Conservation (phyloP, 2,888 invertebrate species). For the Eurois occulta region DNA sequence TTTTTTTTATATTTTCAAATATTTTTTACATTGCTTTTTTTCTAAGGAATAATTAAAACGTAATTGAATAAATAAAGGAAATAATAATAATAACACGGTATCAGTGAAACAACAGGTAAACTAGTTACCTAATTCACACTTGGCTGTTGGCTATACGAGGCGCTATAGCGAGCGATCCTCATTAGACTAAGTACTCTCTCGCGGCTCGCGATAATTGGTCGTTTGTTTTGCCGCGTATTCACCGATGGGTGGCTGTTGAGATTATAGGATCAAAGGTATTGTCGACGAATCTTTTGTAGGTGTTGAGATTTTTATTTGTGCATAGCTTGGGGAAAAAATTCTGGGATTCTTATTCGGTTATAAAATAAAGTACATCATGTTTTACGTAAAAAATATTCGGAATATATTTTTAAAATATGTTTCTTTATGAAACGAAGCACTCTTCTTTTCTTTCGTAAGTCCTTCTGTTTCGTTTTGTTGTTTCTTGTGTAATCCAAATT, state of each 20-base stretch:
- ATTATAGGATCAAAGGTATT: constrained; percentile 9
- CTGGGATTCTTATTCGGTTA: background rate
- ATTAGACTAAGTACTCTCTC: constrained; percentile 45
- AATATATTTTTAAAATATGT: background rate
- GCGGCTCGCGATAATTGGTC: constrained; percentile 11
- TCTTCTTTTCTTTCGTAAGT: background rate
- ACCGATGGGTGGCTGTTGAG: constrained; percentile 5
- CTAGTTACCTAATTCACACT: constrained; percentile 31
- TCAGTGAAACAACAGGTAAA: constrained; percentile 14
- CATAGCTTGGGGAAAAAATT: background rate
- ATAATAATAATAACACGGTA: background rate
- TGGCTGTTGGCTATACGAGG: constrained; percentile 5
- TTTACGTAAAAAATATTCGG: background rate
- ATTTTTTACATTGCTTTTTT: too few species aligned
- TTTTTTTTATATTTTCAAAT: too few species aligned
- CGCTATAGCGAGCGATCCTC: constrained; percentile 30
- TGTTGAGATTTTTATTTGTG: background rate
- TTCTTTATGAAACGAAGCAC: background rate
- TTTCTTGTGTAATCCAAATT: background rate
- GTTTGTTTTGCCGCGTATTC: constrained; percentile 28
- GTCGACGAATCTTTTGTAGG: background rate
- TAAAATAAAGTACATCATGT: background rate
- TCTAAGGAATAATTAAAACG: too few species aligned
- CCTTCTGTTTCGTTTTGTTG: background rate
- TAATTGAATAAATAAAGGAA: too few species aligned